These are phyloP conservation scores for Belgica antarctica DNA, from an alignment of 2,888 invertebrate species.

Conservation along the genomic window DNA sequence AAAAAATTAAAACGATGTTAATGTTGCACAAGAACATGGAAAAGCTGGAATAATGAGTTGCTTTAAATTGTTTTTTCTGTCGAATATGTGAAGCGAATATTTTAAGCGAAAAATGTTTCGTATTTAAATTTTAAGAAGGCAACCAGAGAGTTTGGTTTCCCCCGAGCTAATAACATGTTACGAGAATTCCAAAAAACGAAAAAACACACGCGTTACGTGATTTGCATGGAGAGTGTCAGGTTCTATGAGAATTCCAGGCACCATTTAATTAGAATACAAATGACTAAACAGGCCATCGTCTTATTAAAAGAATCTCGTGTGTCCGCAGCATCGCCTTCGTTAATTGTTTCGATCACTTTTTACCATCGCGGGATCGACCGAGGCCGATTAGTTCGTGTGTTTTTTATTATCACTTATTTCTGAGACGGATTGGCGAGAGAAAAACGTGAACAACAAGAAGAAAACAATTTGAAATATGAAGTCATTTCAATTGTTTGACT, in stretches of 20 bases:
- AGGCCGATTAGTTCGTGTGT: slow-evolving; percentile 1
- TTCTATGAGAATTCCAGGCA: background rate
- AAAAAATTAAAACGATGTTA: slow-evolving; percentile 17
- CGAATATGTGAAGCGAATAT: slow-evolving; percentile 28
- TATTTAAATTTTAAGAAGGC: slow-evolving; percentile 2
- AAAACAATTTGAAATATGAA: slow-evolving; percentile 34
- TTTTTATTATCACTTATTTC: slow-evolving; percentile 17
- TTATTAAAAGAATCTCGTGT: slow-evolving; percentile 20
- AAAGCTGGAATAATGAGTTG: slow-evolving; percentile 3
- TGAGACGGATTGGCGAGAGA: background rate
- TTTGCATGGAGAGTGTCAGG: slow-evolving; percentile 14
- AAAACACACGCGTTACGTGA: background rate
- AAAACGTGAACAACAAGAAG: slow-evolving; percentile 21
- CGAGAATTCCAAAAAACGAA: background rate
- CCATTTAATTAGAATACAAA: slow-evolving; percentile 22
- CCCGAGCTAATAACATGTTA: slow-evolving; percentile 17
- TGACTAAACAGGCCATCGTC: slow-evolving; percentile 9
- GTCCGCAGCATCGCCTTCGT: background rate
- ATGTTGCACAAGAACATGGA: slow-evolving; percentile 4
- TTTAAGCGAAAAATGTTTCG: background rate
- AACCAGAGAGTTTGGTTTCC: background rate
- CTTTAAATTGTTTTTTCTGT: slow-evolving; percentile 5
- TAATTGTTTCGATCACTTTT: slow-evolving; percentile 19
- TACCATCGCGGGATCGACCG: background rate
- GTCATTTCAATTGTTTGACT: slow-evolving; percentile 30